Percentiles rank a stretch among this genome's conserved stretches.
Evolutionary conservation across 2,113 vertebrate genomes (phyloP).

Genomic region (Daubentonia madagascariensis): DNA sequence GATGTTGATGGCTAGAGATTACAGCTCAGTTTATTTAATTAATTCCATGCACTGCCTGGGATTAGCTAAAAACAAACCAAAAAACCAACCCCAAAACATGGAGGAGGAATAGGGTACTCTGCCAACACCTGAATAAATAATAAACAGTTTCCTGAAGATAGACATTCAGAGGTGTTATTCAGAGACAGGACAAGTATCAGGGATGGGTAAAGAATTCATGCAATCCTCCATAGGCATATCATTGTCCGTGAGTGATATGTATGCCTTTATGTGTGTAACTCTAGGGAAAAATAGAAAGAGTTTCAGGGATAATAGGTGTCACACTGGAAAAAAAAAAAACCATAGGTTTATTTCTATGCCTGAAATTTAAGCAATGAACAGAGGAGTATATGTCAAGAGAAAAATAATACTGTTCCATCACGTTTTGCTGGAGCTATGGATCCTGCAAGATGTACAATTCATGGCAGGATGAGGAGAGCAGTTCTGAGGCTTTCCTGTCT

Average conservation of each 20-base stretch:
- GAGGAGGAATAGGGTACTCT: not conserved
- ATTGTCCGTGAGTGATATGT: not conserved
- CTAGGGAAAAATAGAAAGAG: not conserved
- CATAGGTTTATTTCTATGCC: not conserved
- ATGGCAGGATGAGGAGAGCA: not conserved
- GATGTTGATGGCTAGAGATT: not conserved
- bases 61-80: not conserved
- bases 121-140: not conserved
- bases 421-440: not conserved
- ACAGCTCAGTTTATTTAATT: not conserved
- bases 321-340: not conserved
- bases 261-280: not conserved
- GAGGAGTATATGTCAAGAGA: not conserved
- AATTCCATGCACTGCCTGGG: too few relatives aligned
- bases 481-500: not conserved
- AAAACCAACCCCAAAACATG: not conserved
- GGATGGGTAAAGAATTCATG: not conserved
- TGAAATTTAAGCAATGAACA: not conserved
- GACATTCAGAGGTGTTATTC: not conserved
- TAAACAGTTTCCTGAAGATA: not conserved
- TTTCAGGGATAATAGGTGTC: not conserved
- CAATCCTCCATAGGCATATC: not conserved
- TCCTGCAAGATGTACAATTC: not conserved
- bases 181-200: not conserved
- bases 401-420: not conserved